Conservation (phyloP, 1,140 invertebrate genomes). For the Epicauta chinensis region DNA sequence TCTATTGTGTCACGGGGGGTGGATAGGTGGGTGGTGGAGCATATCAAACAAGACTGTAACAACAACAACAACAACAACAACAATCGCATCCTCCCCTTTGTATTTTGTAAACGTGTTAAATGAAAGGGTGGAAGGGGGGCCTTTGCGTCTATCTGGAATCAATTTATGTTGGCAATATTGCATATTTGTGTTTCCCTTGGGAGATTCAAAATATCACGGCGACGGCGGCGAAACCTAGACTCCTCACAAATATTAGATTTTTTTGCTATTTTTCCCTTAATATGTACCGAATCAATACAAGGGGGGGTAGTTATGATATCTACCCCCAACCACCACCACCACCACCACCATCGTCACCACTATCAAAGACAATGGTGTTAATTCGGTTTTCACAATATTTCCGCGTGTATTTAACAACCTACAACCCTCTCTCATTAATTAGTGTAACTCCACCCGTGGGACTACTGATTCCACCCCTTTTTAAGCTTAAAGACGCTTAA, state of each 20-base stretch:
- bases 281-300: too few species aligned
- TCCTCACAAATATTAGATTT: conserved; percentile 27
- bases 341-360: too few species aligned
- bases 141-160: conserved; percentile 39
- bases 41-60: too few species aligned
- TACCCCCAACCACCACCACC: neutral
- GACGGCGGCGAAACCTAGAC: conserved; percentile 20
- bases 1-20: too few species aligned
- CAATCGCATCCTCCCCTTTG: conserved; percentile 19
- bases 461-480: conserved; percentile 22
- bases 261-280: neutral
- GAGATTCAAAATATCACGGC: conserved; percentile 32
- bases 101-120: conserved; percentile 41
- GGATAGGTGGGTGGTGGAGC: too few species aligned
- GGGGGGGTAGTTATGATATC: too few species aligned
- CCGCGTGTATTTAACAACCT: conserved; percentile 22
- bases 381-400: conserved; percentile 15
- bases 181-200: conserved; percentile 41
- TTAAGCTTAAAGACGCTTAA: conserved; percentile 20
- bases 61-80: too few species aligned
- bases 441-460: conserved; percentile 28
- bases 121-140: conserved; percentile 28
- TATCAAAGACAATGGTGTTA: conserved; percentile 4
- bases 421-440: conserved; percentile 27
- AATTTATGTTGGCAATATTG: conserved; percentile 43